These are phyloP conservation scores for Drosophila villosipedis DNA, from an alignment of 2,888 invertebrate species.

Conservation along the genomic window DNA sequence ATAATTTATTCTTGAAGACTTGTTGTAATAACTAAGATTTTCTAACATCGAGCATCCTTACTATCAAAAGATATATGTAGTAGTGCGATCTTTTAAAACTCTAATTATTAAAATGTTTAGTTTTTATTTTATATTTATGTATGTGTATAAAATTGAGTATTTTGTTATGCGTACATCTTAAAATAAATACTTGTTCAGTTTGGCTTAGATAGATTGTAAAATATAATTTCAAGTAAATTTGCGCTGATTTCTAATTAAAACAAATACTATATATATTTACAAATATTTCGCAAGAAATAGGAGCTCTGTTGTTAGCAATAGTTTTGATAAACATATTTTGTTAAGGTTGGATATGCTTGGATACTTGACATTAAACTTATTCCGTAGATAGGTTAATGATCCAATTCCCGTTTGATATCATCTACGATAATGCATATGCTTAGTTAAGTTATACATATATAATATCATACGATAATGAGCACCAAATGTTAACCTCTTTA, in stretches of 20 bases:
- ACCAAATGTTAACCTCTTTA: slow-evolving; percentile 22
- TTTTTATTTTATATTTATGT: neutral
- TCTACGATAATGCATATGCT: slow-evolving; percentile 12
- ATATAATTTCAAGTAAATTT: neutral
- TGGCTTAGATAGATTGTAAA: neutral
- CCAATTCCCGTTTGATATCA: slow-evolving; percentile 5
- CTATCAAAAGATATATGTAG: neutral
- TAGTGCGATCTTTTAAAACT: neutral
- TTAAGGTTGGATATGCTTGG: neutral
- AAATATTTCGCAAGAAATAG: neutral
- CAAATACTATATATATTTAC: neutral
- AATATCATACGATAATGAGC: slow-evolving; percentile 32
- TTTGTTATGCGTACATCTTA: neutral
- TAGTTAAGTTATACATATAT: slow-evolving; percentile 37
- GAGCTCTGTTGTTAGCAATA: neutral
- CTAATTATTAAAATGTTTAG: neutral
- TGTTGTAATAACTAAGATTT: neutral
- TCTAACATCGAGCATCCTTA: neutral
- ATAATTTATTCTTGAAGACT: neutral
- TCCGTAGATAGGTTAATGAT: neutral
- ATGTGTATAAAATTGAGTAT: neutral
- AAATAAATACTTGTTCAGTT: neutral
- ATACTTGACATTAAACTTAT: neutral
- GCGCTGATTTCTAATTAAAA: neutral
- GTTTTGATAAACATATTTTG: neutral